Evolutionary conservation across 2,797 vertebrate species (phyloP).

Genomic region (Gorsachius magnificus): DNA sequence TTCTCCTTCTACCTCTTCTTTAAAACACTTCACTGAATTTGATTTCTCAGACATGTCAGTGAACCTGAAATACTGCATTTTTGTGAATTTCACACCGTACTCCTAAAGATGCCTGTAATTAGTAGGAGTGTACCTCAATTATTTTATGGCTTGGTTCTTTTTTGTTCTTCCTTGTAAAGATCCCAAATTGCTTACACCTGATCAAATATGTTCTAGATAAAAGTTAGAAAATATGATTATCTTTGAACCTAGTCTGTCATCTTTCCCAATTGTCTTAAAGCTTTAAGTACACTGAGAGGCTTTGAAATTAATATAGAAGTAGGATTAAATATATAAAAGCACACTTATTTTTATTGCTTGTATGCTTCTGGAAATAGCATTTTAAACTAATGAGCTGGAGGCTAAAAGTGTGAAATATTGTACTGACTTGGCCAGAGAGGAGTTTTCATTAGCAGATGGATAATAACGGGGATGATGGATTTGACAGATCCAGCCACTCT

Average conservation of each 20-base stretch:
- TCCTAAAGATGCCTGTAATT: not conserved
- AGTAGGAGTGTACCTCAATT: not conserved
- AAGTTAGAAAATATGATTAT: not conserved
- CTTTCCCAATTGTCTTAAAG: not conserved
- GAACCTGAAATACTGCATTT: not conserved
- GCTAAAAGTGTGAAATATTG: not conserved
- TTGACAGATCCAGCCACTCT: conserved; percentile 24
- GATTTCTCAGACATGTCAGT: not conserved
- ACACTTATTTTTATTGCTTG: not conserved
- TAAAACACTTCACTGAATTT: not conserved
- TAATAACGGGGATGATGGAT: not conserved
- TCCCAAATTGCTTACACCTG: not conserved
- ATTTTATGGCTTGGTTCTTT: not conserved
- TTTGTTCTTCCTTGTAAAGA: not conserved
- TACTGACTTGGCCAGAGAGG: not conserved
- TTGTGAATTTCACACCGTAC: not conserved
- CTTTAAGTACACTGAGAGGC: not conserved
- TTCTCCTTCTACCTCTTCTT: not conserved
- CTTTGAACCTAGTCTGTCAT: not conserved
- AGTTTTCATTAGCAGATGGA: conserved; percentile 53
- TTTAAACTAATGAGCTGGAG: conserved; percentile 3
- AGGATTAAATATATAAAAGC: not conserved
- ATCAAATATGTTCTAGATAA: not conserved
- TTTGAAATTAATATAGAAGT: not conserved
- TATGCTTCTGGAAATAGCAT: not conserved